phyloP scores from a whole-genome alignment of 2,888 invertebrate species.

The Drosophila buzzatii region DNA sequence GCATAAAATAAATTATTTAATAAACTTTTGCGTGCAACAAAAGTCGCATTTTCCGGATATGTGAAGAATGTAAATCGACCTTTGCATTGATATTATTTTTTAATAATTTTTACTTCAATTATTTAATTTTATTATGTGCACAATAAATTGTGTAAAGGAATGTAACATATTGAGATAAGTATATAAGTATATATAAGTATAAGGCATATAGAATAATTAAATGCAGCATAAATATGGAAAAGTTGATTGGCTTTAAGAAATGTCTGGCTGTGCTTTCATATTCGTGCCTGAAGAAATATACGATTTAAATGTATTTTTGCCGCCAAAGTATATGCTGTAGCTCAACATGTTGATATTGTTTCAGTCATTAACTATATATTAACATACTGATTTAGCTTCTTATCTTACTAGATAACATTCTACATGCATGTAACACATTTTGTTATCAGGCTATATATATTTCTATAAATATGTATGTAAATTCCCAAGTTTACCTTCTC shows the following conservation, averaged over 20 bases:
- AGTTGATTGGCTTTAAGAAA: no score
- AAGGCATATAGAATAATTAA: no score
- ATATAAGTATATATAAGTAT: no score
- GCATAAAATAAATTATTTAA: slow-evolving; percentile 53
- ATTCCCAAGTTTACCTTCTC: background rate
- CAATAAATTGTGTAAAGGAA: background rate
- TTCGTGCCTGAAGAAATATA: no score
- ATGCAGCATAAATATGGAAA: background rate
- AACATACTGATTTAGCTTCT: background rate
- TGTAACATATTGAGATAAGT: background rate
- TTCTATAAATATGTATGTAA: background rate
- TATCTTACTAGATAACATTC: background rate
- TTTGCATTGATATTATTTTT: background rate
- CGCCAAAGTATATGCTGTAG: background rate
- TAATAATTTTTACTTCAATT: background rate
- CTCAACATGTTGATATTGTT: background rate
- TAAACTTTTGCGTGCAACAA: slow-evolving; percentile 26
- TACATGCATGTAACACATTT: background rate
- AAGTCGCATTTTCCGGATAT: slow-evolving; percentile 10
- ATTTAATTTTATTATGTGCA: background rate
- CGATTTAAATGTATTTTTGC: no score
- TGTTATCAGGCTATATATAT: background rate
- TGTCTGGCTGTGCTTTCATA: no score
- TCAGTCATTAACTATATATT: background rate
- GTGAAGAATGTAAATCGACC: background rate